phyloP scores from a whole-genome alignment of 2,888 invertebrate species.

The Tetragnatha montana region DNA sequence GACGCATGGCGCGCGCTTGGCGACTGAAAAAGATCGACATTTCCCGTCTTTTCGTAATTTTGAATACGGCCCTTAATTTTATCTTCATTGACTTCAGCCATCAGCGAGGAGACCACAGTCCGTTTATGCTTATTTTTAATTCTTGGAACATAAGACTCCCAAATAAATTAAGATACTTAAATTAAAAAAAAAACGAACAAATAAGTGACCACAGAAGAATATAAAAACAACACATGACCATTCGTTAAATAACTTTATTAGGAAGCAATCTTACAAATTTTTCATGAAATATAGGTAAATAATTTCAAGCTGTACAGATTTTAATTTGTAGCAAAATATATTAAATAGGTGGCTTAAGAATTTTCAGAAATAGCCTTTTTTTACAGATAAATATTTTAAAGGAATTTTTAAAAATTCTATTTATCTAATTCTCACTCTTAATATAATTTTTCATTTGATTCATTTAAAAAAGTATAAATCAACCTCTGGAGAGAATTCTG shows the following conservation, averaged over 20 bases:
- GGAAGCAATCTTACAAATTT: slow-evolving; percentile 62
- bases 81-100: too few relatives aligned
- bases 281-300: slow-evolving; percentile 52
- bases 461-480: slow-evolving; percentile 19
- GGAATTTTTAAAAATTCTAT: slow-evolving; percentile 40
- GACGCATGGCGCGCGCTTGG: too few relatives aligned
- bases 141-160: too few relatives aligned
- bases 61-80: too few relatives aligned
- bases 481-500: too few relatives aligned
- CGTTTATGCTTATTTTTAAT: too few relatives aligned
- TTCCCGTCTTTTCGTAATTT: too few relatives aligned
- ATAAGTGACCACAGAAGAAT: too few relatives aligned
- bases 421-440: slow-evolving; percentile 28
- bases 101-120: too few relatives aligned
- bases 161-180: too few relatives aligned
- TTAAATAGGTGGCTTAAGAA: slow-evolving; percentile 60
- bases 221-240: neutral
- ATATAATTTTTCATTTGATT: neutral
- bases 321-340: slow-evolving; percentile 67
- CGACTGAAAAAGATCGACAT: too few relatives aligned
- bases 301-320: slow-evolving; percentile 62
- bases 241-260: slow-evolving; percentile 66
- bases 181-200: too few relatives aligned
- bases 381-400: slow-evolving; percentile 11
- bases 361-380: slow-evolving; percentile 11